Evolutionary conservation across 2,888 invertebrate species (phyloP).

Genomic region (Philopedon plagiatum): DNA sequence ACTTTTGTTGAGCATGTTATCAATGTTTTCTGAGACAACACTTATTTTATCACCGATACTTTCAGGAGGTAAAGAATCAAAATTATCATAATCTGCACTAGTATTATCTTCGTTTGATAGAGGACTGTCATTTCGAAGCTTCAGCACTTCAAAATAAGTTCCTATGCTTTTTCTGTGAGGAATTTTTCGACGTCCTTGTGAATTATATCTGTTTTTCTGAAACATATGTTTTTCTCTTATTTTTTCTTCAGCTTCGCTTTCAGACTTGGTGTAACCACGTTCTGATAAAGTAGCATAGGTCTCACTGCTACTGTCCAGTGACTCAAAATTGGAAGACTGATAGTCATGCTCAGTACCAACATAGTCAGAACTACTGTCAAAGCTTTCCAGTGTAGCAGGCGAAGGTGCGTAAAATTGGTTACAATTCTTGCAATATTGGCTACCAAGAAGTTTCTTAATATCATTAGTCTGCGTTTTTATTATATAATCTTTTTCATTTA

Average conservation of each 20-base stretch:
- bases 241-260: conserved; percentile 53
- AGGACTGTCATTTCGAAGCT: conserved; percentile 66
- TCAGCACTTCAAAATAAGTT: conserved; percentile 67
- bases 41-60: conserved; percentile 73
- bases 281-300: conserved; percentile 66
- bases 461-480: conserved; percentile 80
- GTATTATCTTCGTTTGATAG: conserved; percentile 73
- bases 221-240: conserved; percentile 53
- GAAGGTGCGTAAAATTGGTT: conserved; percentile 63
- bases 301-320: conserved; percentile 67
- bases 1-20: conserved; percentile 62
- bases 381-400: conserved; percentile 62
- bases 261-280: conserved; percentile 60
- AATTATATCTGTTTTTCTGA: conserved; percentile 64
- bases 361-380: conserved; percentile 67
- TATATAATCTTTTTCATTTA: conserved; percentile 80
- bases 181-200: conserved; percentile 59
- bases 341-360: conserved; percentile 65
- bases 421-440: conserved; percentile 68
- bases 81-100: conserved; percentile 69
- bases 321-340: conserved; percentile 66
- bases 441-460: conserved; percentile 76
- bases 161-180: conserved; percentile 65
- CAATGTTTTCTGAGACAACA: conserved; percentile 73
- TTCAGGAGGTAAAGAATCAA: conserved; percentile 67